phyloP scores from a whole-genome alignment of 2,113 vertebrate species.

The Pygoscelis antarcticus region DNA sequence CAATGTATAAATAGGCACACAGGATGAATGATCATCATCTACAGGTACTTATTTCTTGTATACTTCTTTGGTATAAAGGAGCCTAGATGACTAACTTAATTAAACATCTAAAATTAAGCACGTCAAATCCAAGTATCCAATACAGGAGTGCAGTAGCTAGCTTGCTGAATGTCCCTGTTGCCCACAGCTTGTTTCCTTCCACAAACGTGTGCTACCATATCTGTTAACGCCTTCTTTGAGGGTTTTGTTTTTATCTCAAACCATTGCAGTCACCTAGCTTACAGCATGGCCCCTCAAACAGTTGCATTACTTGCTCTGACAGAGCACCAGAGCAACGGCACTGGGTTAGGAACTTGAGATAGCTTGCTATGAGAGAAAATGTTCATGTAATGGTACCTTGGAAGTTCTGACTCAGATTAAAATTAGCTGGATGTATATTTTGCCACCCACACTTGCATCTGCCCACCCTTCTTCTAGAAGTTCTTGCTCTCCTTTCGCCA shows the following conservation, averaged over 20 bases:
- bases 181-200: background rate
- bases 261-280: background rate
- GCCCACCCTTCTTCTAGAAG: background rate
- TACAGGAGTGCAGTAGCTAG: background rate
- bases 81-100: background rate
- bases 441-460: background rate
- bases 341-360: background rate
- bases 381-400: background rate
- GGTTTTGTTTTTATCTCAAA: background rate
- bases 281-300: background rate
- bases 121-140: background rate
- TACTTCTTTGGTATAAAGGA: background rate
- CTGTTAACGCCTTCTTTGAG: background rate
- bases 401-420: background rate
- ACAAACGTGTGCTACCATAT: fast-evolving
- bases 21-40: background rate
- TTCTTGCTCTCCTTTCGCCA: background rate
- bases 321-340: background rate
- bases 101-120: background rate
- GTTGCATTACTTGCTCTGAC: background rate
- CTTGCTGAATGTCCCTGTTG: background rate
- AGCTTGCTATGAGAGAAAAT: background rate
- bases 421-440: background rate
- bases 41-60: background rate
- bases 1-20: background rate